A percentile compares a stretch with the other conserved stretches of the same genome.
Evolutionary conservation across 2,113 vertebrate genomes (phyloP).

Genomic region (Melanerpes aurifrons): DNA sequence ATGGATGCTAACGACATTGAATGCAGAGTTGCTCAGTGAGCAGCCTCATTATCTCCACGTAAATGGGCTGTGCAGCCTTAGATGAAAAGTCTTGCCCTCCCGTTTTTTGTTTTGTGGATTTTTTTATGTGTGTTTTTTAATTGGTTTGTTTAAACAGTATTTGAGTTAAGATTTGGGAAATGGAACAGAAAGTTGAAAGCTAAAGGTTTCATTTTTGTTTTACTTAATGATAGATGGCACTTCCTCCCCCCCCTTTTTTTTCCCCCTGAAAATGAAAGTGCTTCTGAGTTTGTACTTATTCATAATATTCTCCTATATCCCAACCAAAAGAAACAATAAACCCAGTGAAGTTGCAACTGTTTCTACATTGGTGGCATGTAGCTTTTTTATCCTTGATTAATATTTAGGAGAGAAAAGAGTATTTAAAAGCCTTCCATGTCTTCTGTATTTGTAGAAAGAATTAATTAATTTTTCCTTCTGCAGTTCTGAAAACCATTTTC

Average conservation of each 20-base stretch:
- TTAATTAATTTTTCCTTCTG: neutral
- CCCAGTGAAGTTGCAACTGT: neutral
- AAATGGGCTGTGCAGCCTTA: neutral
- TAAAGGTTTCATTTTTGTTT: slow-evolving; percentile 11
- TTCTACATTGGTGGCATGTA: neutral
- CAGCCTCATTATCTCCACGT: neutral
- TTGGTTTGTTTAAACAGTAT: neutral
- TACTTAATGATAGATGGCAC: neutral
- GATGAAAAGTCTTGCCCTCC: neutral
- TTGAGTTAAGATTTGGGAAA: neutral
- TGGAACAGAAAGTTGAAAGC: neutral
- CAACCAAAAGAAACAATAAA: neutral
- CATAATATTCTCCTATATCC: neutral
- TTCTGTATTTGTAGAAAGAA: neutral
- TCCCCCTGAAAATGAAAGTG: neutral
- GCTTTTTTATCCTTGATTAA: neutral
- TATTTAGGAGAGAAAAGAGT: neutral
- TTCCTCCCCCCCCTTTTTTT: neutral
- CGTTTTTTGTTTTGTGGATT: neutral
- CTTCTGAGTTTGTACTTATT: neutral
- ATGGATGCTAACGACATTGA: neutral
- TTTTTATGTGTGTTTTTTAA: neutral
- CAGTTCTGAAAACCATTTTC: neutral
- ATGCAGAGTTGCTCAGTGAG: neutral
- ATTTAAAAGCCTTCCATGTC: neutral